A percentile compares a stretch with the other conserved stretches of the same genome.
These are phyloP conservation scores for Panulirus ornatus DNA, from an alignment of 1,140 invertebrate genomes.

Conservation along the genomic window DNA sequence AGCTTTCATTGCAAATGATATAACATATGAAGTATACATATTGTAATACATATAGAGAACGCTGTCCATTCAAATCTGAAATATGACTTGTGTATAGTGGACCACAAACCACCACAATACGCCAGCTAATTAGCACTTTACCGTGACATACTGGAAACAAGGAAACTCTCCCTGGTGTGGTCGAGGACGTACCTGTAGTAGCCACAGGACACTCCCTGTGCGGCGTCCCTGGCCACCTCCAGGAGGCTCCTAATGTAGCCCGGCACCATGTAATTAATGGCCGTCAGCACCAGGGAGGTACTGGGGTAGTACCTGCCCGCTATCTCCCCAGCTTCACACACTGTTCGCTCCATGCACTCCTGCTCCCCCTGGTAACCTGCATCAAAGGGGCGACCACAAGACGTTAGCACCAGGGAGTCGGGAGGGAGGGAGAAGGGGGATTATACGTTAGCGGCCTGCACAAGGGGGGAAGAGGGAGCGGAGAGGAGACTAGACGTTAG, in stretches of 20 bases:
- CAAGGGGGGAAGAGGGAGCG: not conserved
- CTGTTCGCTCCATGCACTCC: not conserved
- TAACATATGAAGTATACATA: no score
- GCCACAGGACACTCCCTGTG: not conserved
- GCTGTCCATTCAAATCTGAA: no score
- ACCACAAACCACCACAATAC: no score
- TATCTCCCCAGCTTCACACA: not conserved
- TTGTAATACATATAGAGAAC: no score
- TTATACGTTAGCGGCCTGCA: not conserved
- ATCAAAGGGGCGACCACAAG: not conserved
- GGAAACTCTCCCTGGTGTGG: no score
- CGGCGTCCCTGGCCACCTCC: not conserved
- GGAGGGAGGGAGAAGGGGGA: not conserved
- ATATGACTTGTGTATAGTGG: no score
- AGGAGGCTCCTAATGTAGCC: not conserved
- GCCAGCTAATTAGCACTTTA: no score
- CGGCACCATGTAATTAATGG: not conserved
- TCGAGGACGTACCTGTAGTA: not conserved
- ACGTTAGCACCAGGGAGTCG: not conserved
- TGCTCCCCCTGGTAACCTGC: slow-evolving; percentile 18
- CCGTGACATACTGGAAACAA: no score
- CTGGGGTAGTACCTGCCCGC: slow-evolving; percentile 2
- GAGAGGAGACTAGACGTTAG: not conserved
- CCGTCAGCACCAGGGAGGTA: not conserved
- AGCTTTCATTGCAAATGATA: no score